Percentiles rank a stretch among this genome's conserved stretches.
These are phyloP conservation scores for Macaca nemestrina DNA, from an alignment of 2,113 vertebrate genomes.

Conservation along the genomic window DNA sequence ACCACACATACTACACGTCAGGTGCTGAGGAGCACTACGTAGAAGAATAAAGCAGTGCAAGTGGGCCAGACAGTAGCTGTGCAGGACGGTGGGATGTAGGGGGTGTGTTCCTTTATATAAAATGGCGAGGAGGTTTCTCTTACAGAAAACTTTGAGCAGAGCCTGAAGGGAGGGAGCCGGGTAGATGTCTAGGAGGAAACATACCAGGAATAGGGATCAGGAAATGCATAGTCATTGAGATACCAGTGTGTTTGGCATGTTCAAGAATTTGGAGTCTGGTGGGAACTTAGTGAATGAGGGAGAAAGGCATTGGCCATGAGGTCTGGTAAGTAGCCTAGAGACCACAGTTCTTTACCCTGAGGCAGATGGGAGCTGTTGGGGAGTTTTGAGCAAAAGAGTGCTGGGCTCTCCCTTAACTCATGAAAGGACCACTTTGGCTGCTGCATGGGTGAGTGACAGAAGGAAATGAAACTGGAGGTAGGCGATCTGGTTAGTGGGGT, in stretches of 20 bases:
- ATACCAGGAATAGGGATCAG: not conserved
- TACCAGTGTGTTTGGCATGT: not conserved
- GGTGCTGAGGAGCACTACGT: not conserved
- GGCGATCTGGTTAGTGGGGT: not conserved
- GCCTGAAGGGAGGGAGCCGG: not conserved
- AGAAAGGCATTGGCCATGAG: not conserved
- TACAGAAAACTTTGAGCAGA: not conserved
- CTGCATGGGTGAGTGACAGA: accelerated
- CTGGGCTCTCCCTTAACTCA: not conserved
- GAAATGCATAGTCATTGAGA: not conserved
- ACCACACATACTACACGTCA: not conserved
- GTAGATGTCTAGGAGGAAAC: no score
- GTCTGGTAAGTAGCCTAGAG: not conserved
- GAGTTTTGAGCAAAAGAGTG: not conserved
- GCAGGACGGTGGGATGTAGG: not conserved
- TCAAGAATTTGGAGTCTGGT: not conserved
- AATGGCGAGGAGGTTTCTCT: not conserved
- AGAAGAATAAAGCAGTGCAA: not conserved
- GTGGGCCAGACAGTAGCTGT: not conserved
- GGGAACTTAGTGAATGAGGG: not conserved
- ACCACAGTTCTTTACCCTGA: not conserved
- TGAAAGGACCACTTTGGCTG: not conserved
- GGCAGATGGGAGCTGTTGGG: no score
- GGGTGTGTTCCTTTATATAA: not conserved
- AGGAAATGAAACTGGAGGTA: not conserved